Evolutionary conservation across 2,113 vertebrate genomes (phyloP).

Genomic region (Leuciscus idus): DNA sequence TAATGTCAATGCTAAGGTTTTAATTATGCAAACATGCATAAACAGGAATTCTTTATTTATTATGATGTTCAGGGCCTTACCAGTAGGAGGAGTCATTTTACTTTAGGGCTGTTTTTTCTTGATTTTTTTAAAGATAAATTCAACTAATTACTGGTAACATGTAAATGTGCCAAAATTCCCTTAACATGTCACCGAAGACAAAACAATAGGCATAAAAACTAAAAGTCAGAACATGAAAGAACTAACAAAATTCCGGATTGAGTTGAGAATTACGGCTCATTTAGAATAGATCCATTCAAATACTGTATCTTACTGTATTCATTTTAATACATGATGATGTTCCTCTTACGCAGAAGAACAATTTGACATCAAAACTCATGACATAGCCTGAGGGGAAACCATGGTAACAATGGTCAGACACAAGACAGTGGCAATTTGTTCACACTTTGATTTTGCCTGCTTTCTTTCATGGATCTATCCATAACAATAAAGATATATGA

Average conservation of each 20-base stretch:
- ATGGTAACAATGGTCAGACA: slow-evolving; percentile 40
- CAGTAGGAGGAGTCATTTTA: slow-evolving; percentile 42
- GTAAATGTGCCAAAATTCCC: not conserved
- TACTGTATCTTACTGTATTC: not conserved
- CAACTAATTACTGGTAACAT: not conserved
- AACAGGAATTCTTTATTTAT: slow-evolving; percentile 39
- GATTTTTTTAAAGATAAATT: slow-evolving; percentile 9
- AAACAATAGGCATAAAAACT: not conserved
- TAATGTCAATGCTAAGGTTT: slow-evolving; percentile 5
- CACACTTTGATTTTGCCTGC: slow-evolving; percentile 23
- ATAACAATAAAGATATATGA: not conserved
- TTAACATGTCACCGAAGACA: not conserved
- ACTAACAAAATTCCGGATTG: not conserved
- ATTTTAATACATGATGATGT: not conserved
- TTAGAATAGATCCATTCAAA: not conserved
- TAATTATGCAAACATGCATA: slow-evolving; percentile 16
- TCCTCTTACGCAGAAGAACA: slow-evolving; percentile 1
- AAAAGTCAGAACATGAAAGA: not conserved
- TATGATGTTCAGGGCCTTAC: slow-evolving; percentile 30
- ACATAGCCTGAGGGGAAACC: slow-evolving; percentile 42
- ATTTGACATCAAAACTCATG: slow-evolving; percentile 8
- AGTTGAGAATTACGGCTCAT: not conserved
- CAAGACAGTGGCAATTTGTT: slow-evolving; percentile 28
- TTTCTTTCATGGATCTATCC: not conserved
- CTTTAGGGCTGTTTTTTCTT: not conserved